phyloP scores from a whole-genome alignment of 2,113 vertebrate genomes.

The Monopterus albus region DNA sequence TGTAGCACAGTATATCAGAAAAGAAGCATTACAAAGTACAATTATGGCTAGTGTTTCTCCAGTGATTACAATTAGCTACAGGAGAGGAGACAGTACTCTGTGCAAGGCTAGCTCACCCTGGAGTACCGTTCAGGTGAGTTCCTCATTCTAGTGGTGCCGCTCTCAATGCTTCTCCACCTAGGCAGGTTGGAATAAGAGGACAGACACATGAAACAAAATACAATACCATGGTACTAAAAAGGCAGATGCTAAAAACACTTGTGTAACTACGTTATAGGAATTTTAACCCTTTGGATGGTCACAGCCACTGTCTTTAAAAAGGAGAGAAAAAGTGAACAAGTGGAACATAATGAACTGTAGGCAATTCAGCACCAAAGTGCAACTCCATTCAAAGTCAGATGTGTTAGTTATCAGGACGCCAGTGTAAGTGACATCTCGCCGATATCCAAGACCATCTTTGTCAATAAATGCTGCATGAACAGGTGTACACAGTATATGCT shows the following conservation, averaged over 20 bases:
- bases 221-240: slow-evolving; percentile 66
- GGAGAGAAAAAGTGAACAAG: slow-evolving; percentile 43
- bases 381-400: slow-evolving; percentile 42
- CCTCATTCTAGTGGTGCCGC: slow-evolving; percentile 81
- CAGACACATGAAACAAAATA: slow-evolving; percentile 81
- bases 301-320: slow-evolving; percentile 64
- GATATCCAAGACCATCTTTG: slow-evolving; percentile 44
- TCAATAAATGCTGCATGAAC: slow-evolving; percentile 17
- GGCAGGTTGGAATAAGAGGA: slow-evolving; percentile 86
- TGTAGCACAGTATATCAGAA: slow-evolving; percentile 26
- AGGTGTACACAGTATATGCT: slow-evolving; percentile 26
- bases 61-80: slow-evolving; percentile 69
- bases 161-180: slow-evolving; percentile 83
- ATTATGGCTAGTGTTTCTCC: slow-evolving; percentile 54
- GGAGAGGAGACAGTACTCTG: slow-evolving; percentile 82
- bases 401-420: slow-evolving; percentile 7
- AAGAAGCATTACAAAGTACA: slow-evolving; percentile 28
- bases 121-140: slow-evolving; percentile 85
- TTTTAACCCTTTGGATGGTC: slow-evolving; percentile 70
- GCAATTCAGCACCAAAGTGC: slow-evolving; percentile 22
- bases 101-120: slow-evolving; percentile 86
- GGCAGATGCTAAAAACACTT: slow-evolving; percentile 51
- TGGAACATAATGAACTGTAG: slow-evolving; percentile 18
- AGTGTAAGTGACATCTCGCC: slow-evolving; percentile 20
- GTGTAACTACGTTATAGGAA: slow-evolving; percentile 46